A percentile compares a stretch with the other conserved stretches of the same genome.
Evolutionary conservation across 2,888 invertebrate genomes (phyloP).

Genomic region (Drosophila macrospina): DNA sequence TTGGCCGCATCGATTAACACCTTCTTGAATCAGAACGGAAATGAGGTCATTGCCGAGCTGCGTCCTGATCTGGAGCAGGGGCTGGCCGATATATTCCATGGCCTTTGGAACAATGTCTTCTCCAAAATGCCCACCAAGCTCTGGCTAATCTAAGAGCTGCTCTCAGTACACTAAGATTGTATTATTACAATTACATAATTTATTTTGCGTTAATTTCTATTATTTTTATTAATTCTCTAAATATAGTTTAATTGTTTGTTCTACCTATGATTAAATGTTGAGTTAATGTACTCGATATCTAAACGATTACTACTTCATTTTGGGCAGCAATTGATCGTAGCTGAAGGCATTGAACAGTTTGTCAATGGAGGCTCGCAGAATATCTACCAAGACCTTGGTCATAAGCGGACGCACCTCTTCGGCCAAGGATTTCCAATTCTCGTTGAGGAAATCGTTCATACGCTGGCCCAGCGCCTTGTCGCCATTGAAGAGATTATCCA

Average conservation of each 20-base stretch:
- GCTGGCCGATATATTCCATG: conserved; percentile 87
- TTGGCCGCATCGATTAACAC: conserved; percentile 87
- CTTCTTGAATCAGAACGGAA: conserved; percentile 87
- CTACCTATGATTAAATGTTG: conserved; percentile 44
- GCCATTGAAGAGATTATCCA: conserved; percentile 91
- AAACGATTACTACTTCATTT: conserved; percentile 29
- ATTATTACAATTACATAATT: conserved; percentile 55
- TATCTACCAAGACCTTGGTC: conserved; percentile 87
- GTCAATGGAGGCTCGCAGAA: conserved; percentile 87
- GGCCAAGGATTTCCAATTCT: conserved; percentile 90
- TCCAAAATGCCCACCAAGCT: conserved; percentile 87
- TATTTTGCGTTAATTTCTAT: conserved; percentile 53
- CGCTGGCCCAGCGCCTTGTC: conserved; percentile 89
- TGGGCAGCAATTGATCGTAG: conserved; percentile 86
- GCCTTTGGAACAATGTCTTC: conserved; percentile 87
- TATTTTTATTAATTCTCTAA: conserved; percentile 9
- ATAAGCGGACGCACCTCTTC: conserved; percentile 90
- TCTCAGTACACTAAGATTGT: conserved; percentile 22
- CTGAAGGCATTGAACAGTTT: conserved; percentile 88
- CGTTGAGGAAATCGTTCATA: conserved; percentile 91
- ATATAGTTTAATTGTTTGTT: conserved; percentile 35
- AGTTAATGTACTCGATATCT: conserved; percentile 7
- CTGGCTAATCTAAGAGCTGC: conserved; percentile 85
- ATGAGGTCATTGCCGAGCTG: conserved; percentile 87
- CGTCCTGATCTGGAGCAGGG: conserved; percentile 87